Base-by-base conservation (phyloP, 2,113 vertebrate species). In the Gasterosteus nipponicus region DNA sequence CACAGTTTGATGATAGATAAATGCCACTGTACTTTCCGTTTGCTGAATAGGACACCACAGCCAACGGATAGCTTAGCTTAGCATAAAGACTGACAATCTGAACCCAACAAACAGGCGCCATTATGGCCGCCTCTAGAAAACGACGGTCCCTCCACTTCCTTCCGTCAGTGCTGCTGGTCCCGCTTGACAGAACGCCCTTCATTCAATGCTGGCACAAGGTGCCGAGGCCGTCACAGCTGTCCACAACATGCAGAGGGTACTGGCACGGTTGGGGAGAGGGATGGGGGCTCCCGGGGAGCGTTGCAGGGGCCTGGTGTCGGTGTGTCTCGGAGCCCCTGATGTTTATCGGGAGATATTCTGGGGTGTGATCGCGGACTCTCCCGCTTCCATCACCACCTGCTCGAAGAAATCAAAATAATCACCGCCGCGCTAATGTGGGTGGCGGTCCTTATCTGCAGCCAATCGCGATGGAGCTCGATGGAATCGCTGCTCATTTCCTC, bases 361-460 rank as follows among this genome's bases (percentile, higher is more conserved):
- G 84, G 90, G 86, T 83, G 60, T 86, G 89, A 92, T 93, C 81
- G 79, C 77, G 64, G 88, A 89, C 89, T 83, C 73, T 77, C 57
- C 76, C 71, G 69, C 85, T 64, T 86, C 89, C 88, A 86, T 89
- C 87, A 90, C 82, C 93, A 93, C 89, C 92, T 93, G 92, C 91
- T 81, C 62, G 58, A 84, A 61, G 83, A 91, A 92, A 92, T 91
- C 86, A 78, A 93, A 93, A 94, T 92, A 92, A 91, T 89, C 85
- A 90, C 81, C 78, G 57, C 56, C 19, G 68, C 61, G 47, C 64
- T 84, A 77, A 90, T 89, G 88, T 89, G 88, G 89, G 84, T 87
- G 79, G 77, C 84, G 81, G 77, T 79, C 69, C 83, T 84, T 91
- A 91, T 87, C 86, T 87, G 73, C 77, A 87, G 47, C 74, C 81